These are phyloP conservation scores for Pararge aegeria DNA, from an alignment of 1,140 invertebrate species.

Conservation along the genomic window DNA sequence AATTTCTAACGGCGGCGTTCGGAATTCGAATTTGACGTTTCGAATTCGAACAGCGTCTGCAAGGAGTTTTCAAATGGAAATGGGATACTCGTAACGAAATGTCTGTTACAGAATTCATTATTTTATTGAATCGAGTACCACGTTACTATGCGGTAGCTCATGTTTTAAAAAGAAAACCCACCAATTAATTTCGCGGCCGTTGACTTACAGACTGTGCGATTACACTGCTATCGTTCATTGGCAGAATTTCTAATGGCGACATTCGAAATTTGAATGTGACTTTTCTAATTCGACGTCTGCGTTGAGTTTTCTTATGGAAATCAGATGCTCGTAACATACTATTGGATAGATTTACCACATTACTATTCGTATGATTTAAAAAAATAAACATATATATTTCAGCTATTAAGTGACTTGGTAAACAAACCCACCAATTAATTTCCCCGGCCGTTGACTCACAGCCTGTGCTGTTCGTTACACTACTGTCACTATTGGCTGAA, in stretches of 20 bases:
- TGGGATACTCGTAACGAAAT: conserved; percentile 37
- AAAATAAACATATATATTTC: no score
- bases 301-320: conserved; percentile 44
- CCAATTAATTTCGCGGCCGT: conserved; percentile 67
- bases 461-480: conserved; percentile 51
- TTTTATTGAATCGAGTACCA: no score
- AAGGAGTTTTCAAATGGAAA: conserved; percentile 44
- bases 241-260: conserved; percentile 60
- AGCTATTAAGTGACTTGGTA: no score
- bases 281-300: conserved; percentile 41
- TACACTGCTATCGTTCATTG: conserved; percentile 64
- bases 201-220: conserved; percentile 61
- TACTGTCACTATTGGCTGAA: conserved; percentile 67
- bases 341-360: no score
- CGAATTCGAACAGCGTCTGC: conserved; percentile 39
- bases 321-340: conserved; percentile 37
- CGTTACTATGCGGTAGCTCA: no score
- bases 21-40: conserved; percentile 35
- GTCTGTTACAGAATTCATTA: no score
- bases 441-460: conserved; percentile 67
- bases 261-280: conserved; percentile 39
- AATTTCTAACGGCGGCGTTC: conserved; percentile 58
- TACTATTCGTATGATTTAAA: no score
- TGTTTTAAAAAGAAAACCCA: no score
- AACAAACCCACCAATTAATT: conserved; percentile 62